Base-by-base conservation (phyloP, 2,113 vertebrate genomes). In the Sitta europaea region DNA sequence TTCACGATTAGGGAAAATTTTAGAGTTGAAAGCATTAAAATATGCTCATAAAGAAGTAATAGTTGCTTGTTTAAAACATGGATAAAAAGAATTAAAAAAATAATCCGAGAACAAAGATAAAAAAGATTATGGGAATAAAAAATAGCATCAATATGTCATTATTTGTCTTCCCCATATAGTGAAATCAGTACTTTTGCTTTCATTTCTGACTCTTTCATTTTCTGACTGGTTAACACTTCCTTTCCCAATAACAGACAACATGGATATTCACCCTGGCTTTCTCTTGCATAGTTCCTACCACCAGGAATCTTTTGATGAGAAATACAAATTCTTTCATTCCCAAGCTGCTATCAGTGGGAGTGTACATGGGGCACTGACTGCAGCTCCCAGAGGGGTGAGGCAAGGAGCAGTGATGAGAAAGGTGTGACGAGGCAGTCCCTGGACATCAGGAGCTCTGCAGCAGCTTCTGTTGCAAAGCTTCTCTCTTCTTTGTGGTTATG, bases 311-410 rank as follows among this genome's bases (percentile, higher is more conserved):
- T 90, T 85, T 38, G 5, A 59, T 42, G 78, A 71, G 23, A 67
- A 79, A 86, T 63, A 54, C 0, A 29, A 29, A 35, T 63, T 50
- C 21, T 59, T 86, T 72, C 33, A 38, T 48, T 68, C 10, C 11
- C 11, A 63, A 47, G 5, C 54, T 47, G 22, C 5, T 63, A 14
- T 33, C 43, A 83, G 0, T 24, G 19, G 66, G 13, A 66, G 12
- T 43, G 13, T 12, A 40, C 6, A 24, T 6, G 11, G 11, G 27
- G 25, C 21, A 42, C 5, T 0, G 0, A 8, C 11, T 17, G 1
- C 35, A 53, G 58, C 3, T 65, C 23, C 61, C 27, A 13, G 14
- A 42, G 6, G 5, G 3, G 2, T 28, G 5, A 51, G 15, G 11
- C 12, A 31, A 6, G 4, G 12, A 81, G 2, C 12, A 18, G 5